Conservation (phyloP, 1,140 invertebrate genomes). For the Drosophila nigromelanica region DNA sequence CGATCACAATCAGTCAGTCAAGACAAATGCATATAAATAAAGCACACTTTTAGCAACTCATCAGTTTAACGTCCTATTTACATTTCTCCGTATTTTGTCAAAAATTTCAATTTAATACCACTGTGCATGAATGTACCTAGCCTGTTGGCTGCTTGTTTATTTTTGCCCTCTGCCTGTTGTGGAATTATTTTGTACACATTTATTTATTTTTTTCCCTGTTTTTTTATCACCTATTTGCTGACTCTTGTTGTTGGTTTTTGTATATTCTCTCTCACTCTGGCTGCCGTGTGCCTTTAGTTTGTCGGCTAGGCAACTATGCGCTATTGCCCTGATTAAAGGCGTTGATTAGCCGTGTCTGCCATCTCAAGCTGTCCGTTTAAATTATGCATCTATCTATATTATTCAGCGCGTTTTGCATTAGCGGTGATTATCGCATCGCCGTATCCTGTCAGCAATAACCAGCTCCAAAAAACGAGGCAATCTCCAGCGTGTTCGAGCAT, state of each 20-base stretch:
- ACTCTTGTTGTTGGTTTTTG: slow-evolving; percentile 30
- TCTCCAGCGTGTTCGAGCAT: slow-evolving; percentile 22
- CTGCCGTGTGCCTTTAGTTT: slow-evolving; percentile 22
- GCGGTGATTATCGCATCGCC: slow-evolving; percentile 52
- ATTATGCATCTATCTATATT: slow-evolving; percentile 61
- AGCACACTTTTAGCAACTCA: no score
- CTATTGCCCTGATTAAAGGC: slow-evolving; percentile 69
- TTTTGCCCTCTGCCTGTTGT: slow-evolving; percentile 65
- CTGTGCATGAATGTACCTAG: slow-evolving; percentile 52
- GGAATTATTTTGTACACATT: slow-evolving; percentile 78
- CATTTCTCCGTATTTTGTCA: not conserved
- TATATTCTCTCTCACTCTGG: slow-evolving; percentile 6
- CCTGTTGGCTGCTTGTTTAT: slow-evolving; percentile 63
- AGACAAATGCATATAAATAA: no score
- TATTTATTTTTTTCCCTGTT: slow-evolving; percentile 47
- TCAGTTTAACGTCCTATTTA: not conserved
- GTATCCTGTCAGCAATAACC: not conserved
- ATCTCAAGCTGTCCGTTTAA: slow-evolving; percentile 38
- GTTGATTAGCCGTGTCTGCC: slow-evolving; percentile 58
- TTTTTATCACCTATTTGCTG: slow-evolving; percentile 65
- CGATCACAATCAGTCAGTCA: no score
- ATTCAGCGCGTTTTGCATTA: slow-evolving; percentile 53
- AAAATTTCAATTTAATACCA: slow-evolving; percentile 14
- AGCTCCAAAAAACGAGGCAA: slow-evolving; percentile 13
- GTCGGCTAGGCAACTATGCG: slow-evolving; percentile 49